Conservation (phyloP, 2,797 vertebrate species). For the Rhabdophis nuchalis region DNA sequence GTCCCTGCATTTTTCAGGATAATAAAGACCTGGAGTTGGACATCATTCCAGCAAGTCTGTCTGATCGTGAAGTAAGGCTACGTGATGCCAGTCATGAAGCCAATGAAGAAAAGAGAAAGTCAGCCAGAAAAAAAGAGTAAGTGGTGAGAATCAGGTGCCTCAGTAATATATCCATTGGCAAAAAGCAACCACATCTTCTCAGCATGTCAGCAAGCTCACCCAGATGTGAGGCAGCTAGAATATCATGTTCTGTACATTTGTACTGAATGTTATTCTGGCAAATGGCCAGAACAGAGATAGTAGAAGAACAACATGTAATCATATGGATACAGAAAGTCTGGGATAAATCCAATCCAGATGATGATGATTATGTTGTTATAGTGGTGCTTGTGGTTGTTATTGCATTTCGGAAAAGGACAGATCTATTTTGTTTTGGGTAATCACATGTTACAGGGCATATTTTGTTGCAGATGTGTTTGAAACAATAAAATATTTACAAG, state of each 20-base stretch:
- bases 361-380: background rate
- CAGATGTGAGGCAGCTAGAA: background rate
- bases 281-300: background rate
- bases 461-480: background rate
- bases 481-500: background rate
- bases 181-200: background rate
- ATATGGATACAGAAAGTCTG: conserved; percentile 12
- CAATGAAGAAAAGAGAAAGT: conserved; percentile 98
- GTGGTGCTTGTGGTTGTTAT: background rate
- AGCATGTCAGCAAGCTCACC: background rate
- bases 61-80: conserved; percentile 89
- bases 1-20: conserved; percentile 72
- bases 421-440: background rate
- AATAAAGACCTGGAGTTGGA: conserved; percentile 95
- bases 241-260: background rate
- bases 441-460: background rate
- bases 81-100: conserved; percentile 90
- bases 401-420: background rate
- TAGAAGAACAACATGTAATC: background rate
- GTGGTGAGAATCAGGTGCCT: conserved; percentile 44
- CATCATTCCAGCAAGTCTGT: conserved; percentile 93
- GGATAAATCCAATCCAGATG: conserved; percentile 11
- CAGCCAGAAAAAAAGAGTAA: conserved; percentile 95
- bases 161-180: background rate
- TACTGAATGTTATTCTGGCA: background rate